Base-by-base conservation (phyloP, 2,888 invertebrate genomes). In the Neoaliturus tenellus region DNA sequence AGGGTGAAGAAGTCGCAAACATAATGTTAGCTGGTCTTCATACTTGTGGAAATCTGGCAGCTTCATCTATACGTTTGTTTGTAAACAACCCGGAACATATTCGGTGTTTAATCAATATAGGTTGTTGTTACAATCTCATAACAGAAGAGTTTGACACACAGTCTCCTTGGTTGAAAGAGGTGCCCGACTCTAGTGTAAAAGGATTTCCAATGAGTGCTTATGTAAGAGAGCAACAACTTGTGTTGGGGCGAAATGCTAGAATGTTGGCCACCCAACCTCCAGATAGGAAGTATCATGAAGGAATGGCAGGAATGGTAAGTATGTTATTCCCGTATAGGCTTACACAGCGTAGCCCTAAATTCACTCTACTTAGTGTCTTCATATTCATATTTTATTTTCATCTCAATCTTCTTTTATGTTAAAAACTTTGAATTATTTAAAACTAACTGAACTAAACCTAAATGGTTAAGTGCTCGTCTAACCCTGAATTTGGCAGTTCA, bases 81-180 rank as follows among this genome's bases (percentile, higher is more conserved):
- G 89, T 91, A 3, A 88, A 90, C 0, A 93, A 93, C 84, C 62
- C 73, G 58, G 83, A 91, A 0, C 89, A 92, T 33, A 92, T 94
- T 0, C 91, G 91, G 84, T 92, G 93, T 0, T 89, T 98, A 0
- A 95, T 96, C 88, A 95, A 95, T 89, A 95, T 98, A 48, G 97
- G 97, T 0, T 98, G 98, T 89, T 98, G 98, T 89, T 98, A 98
- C 91, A 97, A 98, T 90, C 92, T 96, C 0, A 90, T 98, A 25
- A 92, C 92, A 0, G 96, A 96, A 88, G 89, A 91, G 85, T 92
- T 90, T 87, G 90, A 90, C 0, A 62, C 84, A 0, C 87, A 89
- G 55, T 89, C 90, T 51, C 89, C 90, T 82, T 90, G 90, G 85
- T 89, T 89, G 8, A 89, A 90, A 85, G 88, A 89, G 84, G 87